Evolutionary conservation across 2,888 invertebrate genomes (phyloP).

Genomic region (Nemurella pictetii): DNA sequence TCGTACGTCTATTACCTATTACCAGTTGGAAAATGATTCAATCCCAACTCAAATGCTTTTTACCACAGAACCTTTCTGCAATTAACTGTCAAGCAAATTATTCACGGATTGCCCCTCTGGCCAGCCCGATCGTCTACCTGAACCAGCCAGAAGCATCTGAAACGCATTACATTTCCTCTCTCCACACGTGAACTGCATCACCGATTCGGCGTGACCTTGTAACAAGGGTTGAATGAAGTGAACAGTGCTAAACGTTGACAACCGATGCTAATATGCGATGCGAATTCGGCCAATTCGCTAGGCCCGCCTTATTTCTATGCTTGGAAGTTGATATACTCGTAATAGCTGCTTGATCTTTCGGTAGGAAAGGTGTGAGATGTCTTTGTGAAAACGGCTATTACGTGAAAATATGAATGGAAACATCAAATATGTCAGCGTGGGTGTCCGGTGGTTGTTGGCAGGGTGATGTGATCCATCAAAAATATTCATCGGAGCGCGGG

Average conservation of each 20-base stretch:
- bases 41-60: neutral
- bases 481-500: neutral
- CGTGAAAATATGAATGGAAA: neutral
- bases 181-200: neutral
- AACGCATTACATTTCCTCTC: neutral
- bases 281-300: neutral
- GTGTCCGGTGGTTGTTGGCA: neutral
- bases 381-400: neutral
- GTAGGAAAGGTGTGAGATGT: neutral
- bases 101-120: neutral
- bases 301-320: neutral
- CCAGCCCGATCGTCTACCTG: too few relatives aligned
- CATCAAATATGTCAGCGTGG: neutral
- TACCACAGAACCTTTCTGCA: neutral
- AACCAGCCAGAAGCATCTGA: neutral
- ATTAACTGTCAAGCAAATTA: neutral
- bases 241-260: neutral
- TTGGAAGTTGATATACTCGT: neutral
- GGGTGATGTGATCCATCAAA: neutral
- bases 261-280: neutral
- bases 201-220: neutral
- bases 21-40: neutral
- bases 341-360: neutral
- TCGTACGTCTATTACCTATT: too few relatives aligned
- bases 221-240: neutral